phyloP scores from a whole-genome alignment of 2,113 vertebrate species.

The Brachypodius melanocephalos region DNA sequence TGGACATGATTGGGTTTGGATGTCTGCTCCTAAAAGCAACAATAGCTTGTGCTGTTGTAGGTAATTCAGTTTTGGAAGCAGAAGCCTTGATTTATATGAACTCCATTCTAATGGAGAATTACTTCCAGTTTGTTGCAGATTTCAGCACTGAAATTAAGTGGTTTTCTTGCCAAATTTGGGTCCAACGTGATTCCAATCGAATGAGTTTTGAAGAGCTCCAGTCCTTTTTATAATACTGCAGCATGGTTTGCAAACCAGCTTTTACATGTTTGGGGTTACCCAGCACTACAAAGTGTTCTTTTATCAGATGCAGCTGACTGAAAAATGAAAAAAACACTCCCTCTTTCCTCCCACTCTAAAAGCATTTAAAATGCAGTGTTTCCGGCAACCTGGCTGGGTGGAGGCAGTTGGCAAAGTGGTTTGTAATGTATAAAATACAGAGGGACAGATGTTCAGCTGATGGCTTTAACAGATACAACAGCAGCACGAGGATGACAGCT shows the following conservation, averaged over 20 bases:
- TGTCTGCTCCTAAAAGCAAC: conserved; percentile 20
- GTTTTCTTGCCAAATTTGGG: conserved; percentile 28
- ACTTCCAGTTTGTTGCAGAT: conserved; percentile 48
- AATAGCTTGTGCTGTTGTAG: conserved; percentile 17
- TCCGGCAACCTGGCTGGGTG: conserved; percentile 5
- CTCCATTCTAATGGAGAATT: conserved; percentile 33
- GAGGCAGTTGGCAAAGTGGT: conserved; percentile 17
- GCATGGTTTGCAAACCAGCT: background rate
- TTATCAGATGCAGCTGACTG: conserved; percentile 61
- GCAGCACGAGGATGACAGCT: conserved; percentile 36
- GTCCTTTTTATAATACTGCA: background rate
- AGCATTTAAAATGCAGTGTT: background rate
- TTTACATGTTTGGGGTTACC: conserved; percentile 49
- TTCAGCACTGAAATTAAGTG: conserved; percentile 23
- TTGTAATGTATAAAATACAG: background rate
- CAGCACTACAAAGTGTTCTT: conserved; percentile 39
- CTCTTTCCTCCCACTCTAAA: conserved; percentile 38
- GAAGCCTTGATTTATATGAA: conserved; percentile 36
- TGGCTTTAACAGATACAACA: conserved; percentile 8
- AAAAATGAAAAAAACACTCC: conserved; percentile 47
- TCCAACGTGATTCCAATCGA: background rate
- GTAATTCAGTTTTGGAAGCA: conserved; percentile 37
- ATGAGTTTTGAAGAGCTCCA: conserved; percentile 13
- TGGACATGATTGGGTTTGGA: background rate
- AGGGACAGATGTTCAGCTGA: conserved; percentile 39